A percentile compares a stretch with the other conserved stretches of the same genome.
Evolutionary conservation across 2,888 invertebrate genomes (phyloP).

Genomic region (Tuta absoluta): DNA sequence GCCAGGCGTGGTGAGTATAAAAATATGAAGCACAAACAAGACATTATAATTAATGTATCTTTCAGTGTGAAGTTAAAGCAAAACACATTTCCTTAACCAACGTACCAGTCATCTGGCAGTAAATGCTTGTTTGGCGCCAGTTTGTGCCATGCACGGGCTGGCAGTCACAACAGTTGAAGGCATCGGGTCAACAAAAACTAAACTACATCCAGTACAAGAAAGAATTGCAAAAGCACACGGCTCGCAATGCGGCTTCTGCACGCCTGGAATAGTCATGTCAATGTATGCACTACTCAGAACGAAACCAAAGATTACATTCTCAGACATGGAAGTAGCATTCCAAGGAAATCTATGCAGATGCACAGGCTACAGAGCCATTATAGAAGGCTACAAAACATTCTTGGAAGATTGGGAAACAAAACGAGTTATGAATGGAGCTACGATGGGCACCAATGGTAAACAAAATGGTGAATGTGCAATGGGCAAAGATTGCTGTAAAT

Average conservation of each 20-base stretch:
- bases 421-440: slow-evolving; percentile 51
- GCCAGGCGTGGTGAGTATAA: too few relatives aligned
- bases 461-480: slow-evolving; percentile 71
- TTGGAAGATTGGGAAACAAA: slow-evolving; percentile 85
- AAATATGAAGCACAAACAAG: too few relatives aligned
- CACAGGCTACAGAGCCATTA: slow-evolving; percentile 92
- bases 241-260: slow-evolving; percentile 94
- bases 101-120: slow-evolving; percentile 85
- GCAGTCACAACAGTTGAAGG: slow-evolving; percentile 94
- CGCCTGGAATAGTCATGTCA: slow-evolving; percentile 95
- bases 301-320: slow-evolving; percentile 64
- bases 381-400: slow-evolving; percentile 90
- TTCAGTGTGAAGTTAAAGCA: too few relatives aligned
- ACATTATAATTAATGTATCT: too few relatives aligned
- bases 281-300: slow-evolving; percentile 90
- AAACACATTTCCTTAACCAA: slow-evolving; percentile 33
- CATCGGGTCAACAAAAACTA: slow-evolving; percentile 87
- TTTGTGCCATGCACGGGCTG: slow-evolving; percentile 89
- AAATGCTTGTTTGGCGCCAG: slow-evolving; percentile 91
- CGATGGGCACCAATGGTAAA: slow-evolving; percentile 23
- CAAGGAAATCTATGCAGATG: slow-evolving; percentile 91
- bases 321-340: slow-evolving; percentile 87
- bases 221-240: slow-evolving; percentile 91
- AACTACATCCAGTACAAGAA: slow-evolving; percentile 90
- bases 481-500: slow-evolving; percentile 85